phyloP scores from a whole-genome alignment of 2,888 invertebrate genomes.

The Himalopsyche kuldschensis region DNA sequence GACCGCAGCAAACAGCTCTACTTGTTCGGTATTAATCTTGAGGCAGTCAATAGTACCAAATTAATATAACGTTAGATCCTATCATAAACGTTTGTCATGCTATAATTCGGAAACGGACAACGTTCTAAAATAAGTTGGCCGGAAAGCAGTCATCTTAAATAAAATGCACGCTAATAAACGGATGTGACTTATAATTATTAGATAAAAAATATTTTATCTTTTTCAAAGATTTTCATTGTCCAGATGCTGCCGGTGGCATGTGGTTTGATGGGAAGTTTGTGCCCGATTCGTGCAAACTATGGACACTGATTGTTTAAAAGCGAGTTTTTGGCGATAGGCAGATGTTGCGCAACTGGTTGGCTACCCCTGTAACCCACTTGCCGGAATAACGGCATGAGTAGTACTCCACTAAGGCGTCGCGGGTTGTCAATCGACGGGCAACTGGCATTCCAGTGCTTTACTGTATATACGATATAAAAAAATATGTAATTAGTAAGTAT shows the following conservation, averaged over 20 bases:
- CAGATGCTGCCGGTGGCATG: background rate
- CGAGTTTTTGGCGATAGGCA: slow-evolving; percentile 8
- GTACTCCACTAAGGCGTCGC: slow-evolving; percentile 11
- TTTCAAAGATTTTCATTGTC: background rate
- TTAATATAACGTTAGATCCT: too few relatives aligned
- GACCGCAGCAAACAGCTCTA: too few relatives aligned
- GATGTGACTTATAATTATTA: background rate
- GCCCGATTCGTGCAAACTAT: background rate
- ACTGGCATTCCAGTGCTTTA: background rate
- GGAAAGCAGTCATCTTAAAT: too few relatives aligned
- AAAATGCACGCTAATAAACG: too few relatives aligned
- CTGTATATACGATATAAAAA: background rate
- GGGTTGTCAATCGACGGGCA: background rate
- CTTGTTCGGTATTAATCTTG: too few relatives aligned
- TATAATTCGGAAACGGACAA: too few relatives aligned
- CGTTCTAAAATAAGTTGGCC: too few relatives aligned
- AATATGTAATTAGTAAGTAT: too few relatives aligned
- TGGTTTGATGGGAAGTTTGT: background rate
- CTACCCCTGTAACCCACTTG: slow-evolving; percentile 26
- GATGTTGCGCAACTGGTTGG: slow-evolving; percentile 18
- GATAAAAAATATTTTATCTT: background rate
- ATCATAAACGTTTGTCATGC: too few relatives aligned
- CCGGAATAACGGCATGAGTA: slow-evolving; percentile 18
- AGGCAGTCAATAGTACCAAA: too few relatives aligned
- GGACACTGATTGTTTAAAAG: background rate